Conservation (phyloP, 2,888 invertebrate species). For the Incurvaria masculella region DNA sequence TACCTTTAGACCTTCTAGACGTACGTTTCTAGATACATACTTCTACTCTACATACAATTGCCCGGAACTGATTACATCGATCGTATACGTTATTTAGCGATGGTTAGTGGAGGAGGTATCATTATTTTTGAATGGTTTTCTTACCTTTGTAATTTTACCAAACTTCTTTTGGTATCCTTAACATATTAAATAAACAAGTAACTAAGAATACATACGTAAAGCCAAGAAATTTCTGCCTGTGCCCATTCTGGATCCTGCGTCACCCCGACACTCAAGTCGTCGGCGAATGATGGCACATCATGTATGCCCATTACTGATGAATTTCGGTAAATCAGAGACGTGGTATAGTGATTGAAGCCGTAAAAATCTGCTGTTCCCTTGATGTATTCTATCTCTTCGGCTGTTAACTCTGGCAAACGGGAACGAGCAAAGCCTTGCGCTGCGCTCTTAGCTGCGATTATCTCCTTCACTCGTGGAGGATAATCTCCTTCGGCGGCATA, state of each 20-base stretch:
- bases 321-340: constrained; percentile 19
- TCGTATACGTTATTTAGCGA: too few relatives aligned
- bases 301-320: constrained; percentile 14
- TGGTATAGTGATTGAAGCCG: constrained; percentile 19
- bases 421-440: background rate
- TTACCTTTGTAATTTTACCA: too few relatives aligned
- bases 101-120: too few relatives aligned
- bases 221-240: constrained; percentile 11
- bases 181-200: too few relatives aligned
- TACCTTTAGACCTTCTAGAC: too few relatives aligned
- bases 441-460: background rate
- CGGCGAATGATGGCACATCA: constrained; percentile 15
- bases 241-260: constrained; percentile 21
- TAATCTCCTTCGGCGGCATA: background rate
- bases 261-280: constrained; percentile 16
- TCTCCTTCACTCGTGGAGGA: background rate
- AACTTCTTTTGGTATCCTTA: too few relatives aligned
- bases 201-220: constrained; percentile 17
- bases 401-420: background rate
- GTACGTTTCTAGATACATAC: too few relatives aligned
- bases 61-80: too few relatives aligned
- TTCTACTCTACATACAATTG: too few relatives aligned
- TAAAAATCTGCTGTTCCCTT: constrained; percentile 17
- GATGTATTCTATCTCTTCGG: background rate
- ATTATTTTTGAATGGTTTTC: too few relatives aligned